Base-by-base conservation (phyloP, 2,888 invertebrate genomes). In the Sminthurides aquaticus region DNA sequence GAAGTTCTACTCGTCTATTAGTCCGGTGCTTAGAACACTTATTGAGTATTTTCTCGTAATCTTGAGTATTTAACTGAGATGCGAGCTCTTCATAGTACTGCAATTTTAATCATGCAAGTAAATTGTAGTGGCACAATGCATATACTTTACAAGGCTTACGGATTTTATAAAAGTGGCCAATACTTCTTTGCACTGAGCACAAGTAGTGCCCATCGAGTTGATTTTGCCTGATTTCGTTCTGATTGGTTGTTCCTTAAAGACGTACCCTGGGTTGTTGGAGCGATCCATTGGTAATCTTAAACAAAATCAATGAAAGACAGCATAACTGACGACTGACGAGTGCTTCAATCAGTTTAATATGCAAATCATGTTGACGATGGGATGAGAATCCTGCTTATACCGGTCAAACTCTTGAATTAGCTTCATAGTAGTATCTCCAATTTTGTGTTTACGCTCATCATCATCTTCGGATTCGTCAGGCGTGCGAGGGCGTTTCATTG, bases 11-110 rank as follows among this genome's bases (percentile, higher is more conserved):
- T 24, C 2, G 56, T 25, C 24, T 25, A 20, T 49, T 20, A 1
- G 43, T 27, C 18, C 57, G 57, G 43, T 62, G 62, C 48, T 48
- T 56, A 3, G 62, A 62, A 22, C 62, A 62, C 26, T 25, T 62
- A 20, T 62, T 57, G 1, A 57, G 43, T 2, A 62, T 20, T 48
- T 48, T 43, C 5, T 62, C 26, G 20, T 49, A 27, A 2, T 62
- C 57, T 22, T 25, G 56, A 3, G 56, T 24, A 22, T 18, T 26
- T 2, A 62, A 25, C 18, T 20, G 18, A 22, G 22, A 52, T 5
- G 20, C 20, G 20, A 52, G 5, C 18, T 59, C 48, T 8, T 34
- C 25, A 24, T 59, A 59, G 25, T 59, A 59, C 59, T 59, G 48
- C 24, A 22, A 22, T 48, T 18, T 3, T 27, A 24, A 2, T 49